These are phyloP conservation scores for Brachionus calyciflorus DNA, from an alignment of 1,140 invertebrate species.

Conservation along the genomic window DNA sequence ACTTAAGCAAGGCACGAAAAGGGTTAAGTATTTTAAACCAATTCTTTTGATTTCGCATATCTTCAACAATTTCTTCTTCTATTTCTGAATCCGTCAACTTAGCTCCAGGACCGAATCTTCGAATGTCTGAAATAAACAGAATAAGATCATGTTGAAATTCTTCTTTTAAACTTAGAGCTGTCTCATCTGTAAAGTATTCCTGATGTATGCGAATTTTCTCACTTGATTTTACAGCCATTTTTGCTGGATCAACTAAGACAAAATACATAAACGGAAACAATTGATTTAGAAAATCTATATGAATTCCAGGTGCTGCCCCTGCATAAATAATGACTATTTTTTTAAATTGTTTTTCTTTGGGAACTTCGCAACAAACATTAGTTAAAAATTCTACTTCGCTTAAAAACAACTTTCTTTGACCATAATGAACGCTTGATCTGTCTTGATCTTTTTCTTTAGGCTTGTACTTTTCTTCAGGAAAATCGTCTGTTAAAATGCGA, in stretches of 20 bases:
- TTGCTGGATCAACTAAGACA: not conserved
- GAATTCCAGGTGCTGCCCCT: constrained; percentile 23
- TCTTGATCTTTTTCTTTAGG: constrained; percentile 31
- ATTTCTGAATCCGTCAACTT: not conserved
- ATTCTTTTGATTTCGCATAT: not conserved
- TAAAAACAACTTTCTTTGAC: constrained; percentile 37
- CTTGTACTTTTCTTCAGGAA: not conserved
- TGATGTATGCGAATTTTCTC: not conserved
- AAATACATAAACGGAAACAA: constrained; percentile 17
- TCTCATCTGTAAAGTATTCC: constrained; percentile 2
- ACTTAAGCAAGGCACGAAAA: not conserved
- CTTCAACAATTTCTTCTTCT: not conserved
- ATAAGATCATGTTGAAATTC: not conserved
- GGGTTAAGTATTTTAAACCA: not conserved
- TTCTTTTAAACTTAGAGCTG: not conserved
- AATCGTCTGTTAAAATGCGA: constrained; percentile 8
- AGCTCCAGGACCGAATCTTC: not conserved
- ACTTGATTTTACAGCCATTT: not conserved
- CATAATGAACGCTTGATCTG: constrained; percentile 19
- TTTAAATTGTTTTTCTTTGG: not conserved
- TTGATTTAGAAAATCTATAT: not conserved
- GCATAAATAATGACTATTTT: constrained; percentile 33
- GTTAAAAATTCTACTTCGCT: constrained; percentile 37
- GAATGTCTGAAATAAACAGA: constrained; percentile 14
- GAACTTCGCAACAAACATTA: not conserved